Evolutionary conservation across 1,140 invertebrate species (phyloP), one percentile per base, ranked within the genome.

Genomic region (Drusus annulatus): DNA sequence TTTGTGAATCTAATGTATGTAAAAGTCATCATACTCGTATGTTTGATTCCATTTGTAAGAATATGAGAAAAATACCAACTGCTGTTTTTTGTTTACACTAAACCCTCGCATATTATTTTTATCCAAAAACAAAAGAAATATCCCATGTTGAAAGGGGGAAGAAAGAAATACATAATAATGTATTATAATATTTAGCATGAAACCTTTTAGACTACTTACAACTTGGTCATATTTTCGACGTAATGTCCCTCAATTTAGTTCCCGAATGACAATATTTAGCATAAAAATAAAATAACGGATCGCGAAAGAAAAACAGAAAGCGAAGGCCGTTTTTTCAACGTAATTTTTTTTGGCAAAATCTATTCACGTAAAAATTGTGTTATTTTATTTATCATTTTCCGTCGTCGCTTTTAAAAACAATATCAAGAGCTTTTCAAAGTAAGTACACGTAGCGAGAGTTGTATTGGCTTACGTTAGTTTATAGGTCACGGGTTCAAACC

Each of bases 281-380:
- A 69, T 69, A 51, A 69, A 69, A 69, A 16, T 50, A 50, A 69
- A 69, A 69, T 69, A 69, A 50, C 16, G 36, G 65, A 69, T 69
- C 45, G 6, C 13, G 62, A 45, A 10, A 45, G 36, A 45, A 45
- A 45, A 45, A 45, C 36, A 45, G 10, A 36, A 7, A 45, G 36
- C 36, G 36, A 10, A 45, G 36, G 36, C 36, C 13, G 36, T 45
- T 45, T 45, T 45, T 45, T 45, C 36, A 13, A 45, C 36, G 36
- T 1, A 45, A 10, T 13, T 45, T 45, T 45, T 45, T 45, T 45
- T 45, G 36, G 36, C 13, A 13, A 45, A 45, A 45, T 45, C 36
- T 45, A 1, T 45, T 45, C 13, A 45, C 13, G 36, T 45, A 10
- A 10, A 45, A 45, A 45, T 10, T 13, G 36, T 45, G 36, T 45